Evolutionary conservation across 2,888 invertebrate species (phyloP), one percentile per base, ranked within the genome.

Genomic region (Mythimna pallens): DNA sequence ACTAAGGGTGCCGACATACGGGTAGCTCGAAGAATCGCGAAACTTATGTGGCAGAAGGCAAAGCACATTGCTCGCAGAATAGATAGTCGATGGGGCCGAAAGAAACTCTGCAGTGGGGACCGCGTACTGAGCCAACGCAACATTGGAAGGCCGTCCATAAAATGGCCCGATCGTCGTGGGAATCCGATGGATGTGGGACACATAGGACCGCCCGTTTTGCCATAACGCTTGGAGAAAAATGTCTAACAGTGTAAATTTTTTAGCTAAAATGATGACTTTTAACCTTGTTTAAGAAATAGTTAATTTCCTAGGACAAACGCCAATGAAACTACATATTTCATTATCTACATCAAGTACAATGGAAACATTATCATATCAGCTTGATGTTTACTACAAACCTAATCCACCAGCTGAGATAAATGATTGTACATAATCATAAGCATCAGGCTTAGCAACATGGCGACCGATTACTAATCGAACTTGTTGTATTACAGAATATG

Each of bases 341-440:
- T 34, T 55, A 72, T 73, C 14, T 34, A 25, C 12, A 54, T 54
- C n/a, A n/a, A n/a, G 34, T 47, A 20, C 20, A 65, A 20, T 17
- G 4, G 36, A 30, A 74, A 73, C 36, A 65, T 73, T 67, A 67
- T 66, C 67, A 40, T 73, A 67, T 67, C 57, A 9, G 36, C 22
- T 14, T 2, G 40, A 52, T 52, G 69, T 74, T 68, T 43, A 74
- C 57, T 17, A 52, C 58, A 25, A 34, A 40, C 40, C n/a, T 74
- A 76, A 76, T 76, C 69, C 76, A 25, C 22, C 2, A 12, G 1
- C 20, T 3, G 22, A 72, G 55, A 57, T 73, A 67, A 73, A 66
- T 67, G 12, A 12, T 76, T 25, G 58, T 34, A 50, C 12, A 66
- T 17, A 76, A 52, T 20, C 22, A 68, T 58, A 25, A 36, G 52